A percentile compares a stretch with the other conserved stretches of the same genome.
These are phyloP conservation scores for Pangasianodon gigas DNA, from an alignment of 2,113 vertebrate genomes.

Conservation along the genomic window DNA sequence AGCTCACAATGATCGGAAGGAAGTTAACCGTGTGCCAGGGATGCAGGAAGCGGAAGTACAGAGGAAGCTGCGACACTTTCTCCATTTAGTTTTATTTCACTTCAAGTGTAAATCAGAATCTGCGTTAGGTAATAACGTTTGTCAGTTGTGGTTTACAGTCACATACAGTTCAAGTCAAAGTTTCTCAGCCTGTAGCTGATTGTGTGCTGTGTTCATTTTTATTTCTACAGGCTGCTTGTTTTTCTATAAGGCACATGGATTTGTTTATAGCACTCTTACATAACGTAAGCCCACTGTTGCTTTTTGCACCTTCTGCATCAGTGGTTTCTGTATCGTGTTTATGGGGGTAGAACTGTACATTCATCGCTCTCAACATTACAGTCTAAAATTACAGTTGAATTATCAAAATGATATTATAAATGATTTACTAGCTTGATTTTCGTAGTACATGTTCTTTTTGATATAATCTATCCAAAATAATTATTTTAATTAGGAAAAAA, in stretches of 20 bases:
- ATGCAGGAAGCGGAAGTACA: background rate
- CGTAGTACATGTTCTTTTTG: background rate
- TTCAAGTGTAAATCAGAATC: slow-evolving; percentile 2
- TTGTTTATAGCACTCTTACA: background rate
- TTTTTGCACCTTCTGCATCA: slow-evolving; percentile 17
- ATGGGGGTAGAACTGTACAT: background rate
- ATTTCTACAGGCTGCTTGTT: background rate
- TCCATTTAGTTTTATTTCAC: background rate
- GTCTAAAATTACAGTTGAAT: background rate
- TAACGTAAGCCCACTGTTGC: background rate
- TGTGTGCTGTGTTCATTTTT: background rate
- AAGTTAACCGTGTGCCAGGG: background rate
- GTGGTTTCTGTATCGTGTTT: background rate
- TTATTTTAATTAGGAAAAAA: background rate
- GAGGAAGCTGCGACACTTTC: background rate
- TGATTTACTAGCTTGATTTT: background rate
- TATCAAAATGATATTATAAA: background rate
- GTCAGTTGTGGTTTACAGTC: background rate
- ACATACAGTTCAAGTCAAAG: background rate
- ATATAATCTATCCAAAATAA: too few relatives aligned
- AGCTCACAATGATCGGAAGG: background rate
- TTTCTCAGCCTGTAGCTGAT: background rate
- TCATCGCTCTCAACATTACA: background rate
- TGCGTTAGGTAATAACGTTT: background rate
- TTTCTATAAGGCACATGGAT: background rate